Evolutionary conservation across 2,888 invertebrate genomes (phyloP).

Genomic region (Xestia rhomboidea): DNA sequence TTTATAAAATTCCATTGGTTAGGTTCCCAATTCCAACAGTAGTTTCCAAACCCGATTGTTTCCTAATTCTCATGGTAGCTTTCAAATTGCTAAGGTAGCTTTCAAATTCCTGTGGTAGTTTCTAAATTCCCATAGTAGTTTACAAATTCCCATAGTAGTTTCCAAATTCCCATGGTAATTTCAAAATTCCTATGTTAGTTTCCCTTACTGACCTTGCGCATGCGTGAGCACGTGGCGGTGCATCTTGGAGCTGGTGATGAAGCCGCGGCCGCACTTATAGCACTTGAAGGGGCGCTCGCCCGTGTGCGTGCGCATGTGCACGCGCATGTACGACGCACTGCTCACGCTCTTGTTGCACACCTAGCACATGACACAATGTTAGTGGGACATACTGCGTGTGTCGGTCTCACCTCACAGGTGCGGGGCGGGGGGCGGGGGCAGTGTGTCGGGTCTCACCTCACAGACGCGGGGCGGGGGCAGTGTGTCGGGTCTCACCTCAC

Average conservation of each 20-base stretch:
- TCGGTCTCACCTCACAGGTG: too few species aligned
- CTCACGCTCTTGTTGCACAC: constrained; percentile 81
- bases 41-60: too few species aligned
- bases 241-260: constrained; percentile 87
- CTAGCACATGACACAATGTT: constrained; percentile 63
- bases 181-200: too few species aligned
- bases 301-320: constrained; percentile 85
- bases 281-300: constrained; percentile 85
- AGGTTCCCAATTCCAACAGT: too few species aligned
- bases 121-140: neutral
- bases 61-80: neutral
- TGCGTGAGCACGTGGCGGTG: constrained; percentile 85
- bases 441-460: too few species aligned
- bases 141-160: neutral
- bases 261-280: constrained; percentile 79
- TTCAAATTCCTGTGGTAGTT: neutral
- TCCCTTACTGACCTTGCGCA: constrained; percentile 67
- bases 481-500: too few species aligned
- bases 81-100: neutral
- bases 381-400: too few species aligned
- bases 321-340: constrained; percentile 79
- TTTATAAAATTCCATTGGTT: too few species aligned
- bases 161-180: neutral
- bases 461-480: too few species aligned
- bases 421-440: too few species aligned